phyloP scores from a whole-genome alignment of 1,140 invertebrate genomes.

The Pseudomyrmex dendroicus region DNA sequence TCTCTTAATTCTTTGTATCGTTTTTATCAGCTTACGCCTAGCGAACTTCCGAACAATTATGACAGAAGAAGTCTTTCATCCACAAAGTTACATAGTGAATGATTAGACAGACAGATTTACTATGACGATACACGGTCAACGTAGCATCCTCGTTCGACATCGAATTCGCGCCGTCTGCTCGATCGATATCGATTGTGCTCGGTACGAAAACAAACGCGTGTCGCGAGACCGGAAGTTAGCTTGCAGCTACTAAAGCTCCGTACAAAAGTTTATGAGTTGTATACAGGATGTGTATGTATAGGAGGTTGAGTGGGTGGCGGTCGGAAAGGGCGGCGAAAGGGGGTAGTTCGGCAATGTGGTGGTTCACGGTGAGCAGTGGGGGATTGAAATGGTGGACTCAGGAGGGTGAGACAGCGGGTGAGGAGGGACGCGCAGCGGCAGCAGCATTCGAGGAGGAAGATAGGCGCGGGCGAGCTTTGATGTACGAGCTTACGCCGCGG shows the following conservation, averaged over 20 bases:
- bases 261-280: conserved; percentile 82
- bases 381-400: conserved; percentile 59
- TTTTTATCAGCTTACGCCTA: neutral
- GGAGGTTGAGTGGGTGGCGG: conserved; percentile 73
- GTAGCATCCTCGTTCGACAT: conserved; percentile 19
- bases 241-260: conserved; percentile 80
- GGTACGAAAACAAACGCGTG: conserved; percentile 71
- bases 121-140: conserved; percentile 44
- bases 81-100: conserved; percentile 32
- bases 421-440: conserved; percentile 47
- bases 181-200: conserved; percentile 61
- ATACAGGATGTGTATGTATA: conserved; percentile 65
- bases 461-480: conserved; percentile 82
- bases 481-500: conserved; percentile 80
- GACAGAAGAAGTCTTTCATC: conserved; percentile 37
- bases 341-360: conserved; percentile 71
- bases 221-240: conserved; percentile 78
- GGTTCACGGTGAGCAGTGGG: conserved; percentile 64
- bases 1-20: neutral
- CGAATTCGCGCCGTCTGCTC: conserved; percentile 43
- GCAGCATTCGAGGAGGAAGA: conserved; percentile 80
- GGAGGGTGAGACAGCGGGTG: conserved; percentile 61
- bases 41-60: conserved; percentile 33
- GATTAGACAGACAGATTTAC: conserved; percentile 53
- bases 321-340: conserved; percentile 67